Evolutionary conservation across 2,797 vertebrate genomes (phyloP).

Genomic region (Cryptoprocta ferox): DNA sequence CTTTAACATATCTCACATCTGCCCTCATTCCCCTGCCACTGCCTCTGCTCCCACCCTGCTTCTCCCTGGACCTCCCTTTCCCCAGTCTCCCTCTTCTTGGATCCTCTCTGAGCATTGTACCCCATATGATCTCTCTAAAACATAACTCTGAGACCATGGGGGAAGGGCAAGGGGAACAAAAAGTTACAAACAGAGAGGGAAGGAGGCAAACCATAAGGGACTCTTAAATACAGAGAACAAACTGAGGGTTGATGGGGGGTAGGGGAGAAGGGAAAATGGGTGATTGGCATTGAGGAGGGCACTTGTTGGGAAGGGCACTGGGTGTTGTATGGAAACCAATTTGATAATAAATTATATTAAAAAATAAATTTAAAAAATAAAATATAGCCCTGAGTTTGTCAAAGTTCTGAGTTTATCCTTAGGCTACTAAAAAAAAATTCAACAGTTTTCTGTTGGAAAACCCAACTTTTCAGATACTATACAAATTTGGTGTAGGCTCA

Average conservation of each 20-base stretch:
- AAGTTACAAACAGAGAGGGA: too few species aligned
- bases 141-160: not conserved
- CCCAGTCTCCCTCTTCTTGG: not conserved
- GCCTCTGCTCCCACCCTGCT: not conserved
- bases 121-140: not conserved
- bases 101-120: not conserved
- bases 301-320: too few species aligned
- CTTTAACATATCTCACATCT: not conserved
- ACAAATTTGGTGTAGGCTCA: not conserved
- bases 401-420: not conserved
- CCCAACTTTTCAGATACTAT: not conserved
- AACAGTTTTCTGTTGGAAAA: not conserved
- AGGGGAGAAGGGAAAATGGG: too few species aligned
- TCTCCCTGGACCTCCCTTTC: not conserved
- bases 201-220: too few species aligned
- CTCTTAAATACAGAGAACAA: too few species aligned
- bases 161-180: too few species aligned
- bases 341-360: too few species aligned
- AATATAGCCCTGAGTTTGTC: not conserved
- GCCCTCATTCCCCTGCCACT: not conserved
- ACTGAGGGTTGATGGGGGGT: too few species aligned
- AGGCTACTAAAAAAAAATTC: not conserved
- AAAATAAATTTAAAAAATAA: not conserved
- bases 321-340: too few species aligned
- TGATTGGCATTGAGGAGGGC: too few species aligned